A percentile compares a stretch with the other conserved stretches of the same genome.
Conservation (phyloP, 2,113 vertebrate genomes). For the Pogonocichla stellata region DNA sequence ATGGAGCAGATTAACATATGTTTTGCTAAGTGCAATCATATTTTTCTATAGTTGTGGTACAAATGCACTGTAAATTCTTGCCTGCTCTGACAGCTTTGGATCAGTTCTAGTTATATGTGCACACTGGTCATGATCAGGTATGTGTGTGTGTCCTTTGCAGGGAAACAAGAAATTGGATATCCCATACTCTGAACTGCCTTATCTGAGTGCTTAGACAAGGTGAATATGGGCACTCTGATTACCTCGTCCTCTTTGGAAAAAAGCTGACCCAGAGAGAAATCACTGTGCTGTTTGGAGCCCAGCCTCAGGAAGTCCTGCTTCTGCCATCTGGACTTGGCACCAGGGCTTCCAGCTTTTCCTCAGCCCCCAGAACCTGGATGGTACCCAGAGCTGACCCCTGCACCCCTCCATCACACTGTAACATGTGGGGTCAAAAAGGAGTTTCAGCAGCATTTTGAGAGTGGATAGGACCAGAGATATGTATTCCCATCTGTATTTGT, state of each 20-base stretch:
- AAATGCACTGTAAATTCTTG: neutral
- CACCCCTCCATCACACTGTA: rapidly evolving
- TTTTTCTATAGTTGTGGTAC: neutral
- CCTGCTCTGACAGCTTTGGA: neutral
- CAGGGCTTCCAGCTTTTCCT: neutral
- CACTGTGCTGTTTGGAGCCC: neutral
- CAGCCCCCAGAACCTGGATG: neutral
- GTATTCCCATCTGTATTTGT: neutral
- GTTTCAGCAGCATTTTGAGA: neutral
- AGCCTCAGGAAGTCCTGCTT: neutral
- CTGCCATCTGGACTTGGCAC: neutral
- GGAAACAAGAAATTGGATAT: neutral
- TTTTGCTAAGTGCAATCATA: neutral
- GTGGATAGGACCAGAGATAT: too few relatives aligned
- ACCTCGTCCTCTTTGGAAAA: neutral
- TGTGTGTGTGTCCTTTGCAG: neutral
- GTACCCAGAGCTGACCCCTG: neutral
- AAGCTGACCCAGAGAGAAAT: neutral
- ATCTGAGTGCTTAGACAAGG: neutral
- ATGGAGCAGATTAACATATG: neutral
- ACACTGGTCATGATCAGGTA: neutral
- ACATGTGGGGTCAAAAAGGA: neutral
- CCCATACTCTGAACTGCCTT: neutral
- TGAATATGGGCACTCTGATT: neutral
- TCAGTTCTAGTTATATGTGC: neutral